phyloP scores from a whole-genome alignment of 1,140 invertebrate species.

The Bombus waltoni region DNA sequence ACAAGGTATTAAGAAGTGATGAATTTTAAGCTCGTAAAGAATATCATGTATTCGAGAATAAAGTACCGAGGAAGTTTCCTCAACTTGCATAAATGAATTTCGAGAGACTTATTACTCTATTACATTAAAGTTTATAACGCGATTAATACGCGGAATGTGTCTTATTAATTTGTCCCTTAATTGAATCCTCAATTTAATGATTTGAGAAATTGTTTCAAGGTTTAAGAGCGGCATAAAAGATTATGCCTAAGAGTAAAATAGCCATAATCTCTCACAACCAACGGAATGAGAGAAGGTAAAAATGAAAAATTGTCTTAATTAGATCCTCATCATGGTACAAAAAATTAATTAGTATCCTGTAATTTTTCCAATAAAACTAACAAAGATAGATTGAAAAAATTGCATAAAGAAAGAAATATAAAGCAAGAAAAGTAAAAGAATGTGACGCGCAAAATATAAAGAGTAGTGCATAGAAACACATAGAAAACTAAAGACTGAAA shows the following conservation, averaged over 20 bases:
- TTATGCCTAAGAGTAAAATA: too few relatives aligned
- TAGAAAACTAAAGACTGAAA: too few relatives aligned
- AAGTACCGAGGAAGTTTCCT: background rate
- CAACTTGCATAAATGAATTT: background rate
- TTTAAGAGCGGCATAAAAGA: too few relatives aligned
- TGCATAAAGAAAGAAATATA: background rate
- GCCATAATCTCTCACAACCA: background rate
- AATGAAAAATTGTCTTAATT: background rate
- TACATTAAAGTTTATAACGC: background rate
- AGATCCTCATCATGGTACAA: background rate
- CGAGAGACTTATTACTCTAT: background rate
- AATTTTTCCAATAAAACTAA: background rate
- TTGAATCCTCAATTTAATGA: background rate
- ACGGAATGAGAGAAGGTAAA: background rate
- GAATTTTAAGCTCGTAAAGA: background rate
- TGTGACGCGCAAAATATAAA: too few relatives aligned
- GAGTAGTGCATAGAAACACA: too few relatives aligned
- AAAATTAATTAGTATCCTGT: background rate
- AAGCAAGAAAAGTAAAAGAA: too few relatives aligned
- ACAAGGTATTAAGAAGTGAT: background rate
- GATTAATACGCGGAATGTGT: background rate
- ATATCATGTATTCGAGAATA: background rate
- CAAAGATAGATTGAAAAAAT: background rate
- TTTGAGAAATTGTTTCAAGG: background rate
- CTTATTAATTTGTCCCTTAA: background rate